Base-by-base conservation (phyloP, 2,888 invertebrate species). In the Drosophila recens region DNA sequence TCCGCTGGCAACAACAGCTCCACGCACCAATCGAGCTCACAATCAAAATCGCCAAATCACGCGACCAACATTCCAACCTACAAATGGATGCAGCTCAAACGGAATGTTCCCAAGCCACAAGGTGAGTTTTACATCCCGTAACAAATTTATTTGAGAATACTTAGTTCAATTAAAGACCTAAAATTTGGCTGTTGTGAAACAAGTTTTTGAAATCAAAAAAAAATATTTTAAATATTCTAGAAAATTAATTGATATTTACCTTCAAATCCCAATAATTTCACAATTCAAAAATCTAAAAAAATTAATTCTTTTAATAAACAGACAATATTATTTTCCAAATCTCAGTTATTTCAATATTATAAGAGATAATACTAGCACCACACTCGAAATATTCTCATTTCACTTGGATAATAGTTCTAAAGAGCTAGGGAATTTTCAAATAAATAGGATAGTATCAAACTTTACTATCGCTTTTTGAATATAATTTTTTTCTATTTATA, bases 61-160 rank as follows among this genome's bases (percentile, higher is more conserved):
- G 75, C 88, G 23, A 77, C 79, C 66, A 92, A 87, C 79, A 83
- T 97, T 71, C 98, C 98, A 27, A 98, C 98, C 0, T 99, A 98
- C 93, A 98, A 99, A 93, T 99, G 99, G 99, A 99, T 99, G 99
- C 98, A 98, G 94, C 97, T 99, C 90, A 99, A 99, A 93, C 94
- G 99, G 93, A 98, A 98, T 93, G 97, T 98, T 81, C 98, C 98
- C 54, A 98, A 98, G 93, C 97, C 98, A 85, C 94, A 96, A 92
- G 96, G 98, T 97, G 93, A 95, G 95, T 93, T 20, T 17, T 9
- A 4, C 5, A 20, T 33, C 13, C 10, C 20, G 9, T 10, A n/a
- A 5, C 5, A 2, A 3, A 43, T 13, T 38, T 38, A 38, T 34
- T 13, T 52, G 9, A 9, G 0, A 54, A 42, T 42, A 42, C 17